Conservation (phyloP, 1,140 invertebrate species). For the Drosophila punjabiensis region DNA sequence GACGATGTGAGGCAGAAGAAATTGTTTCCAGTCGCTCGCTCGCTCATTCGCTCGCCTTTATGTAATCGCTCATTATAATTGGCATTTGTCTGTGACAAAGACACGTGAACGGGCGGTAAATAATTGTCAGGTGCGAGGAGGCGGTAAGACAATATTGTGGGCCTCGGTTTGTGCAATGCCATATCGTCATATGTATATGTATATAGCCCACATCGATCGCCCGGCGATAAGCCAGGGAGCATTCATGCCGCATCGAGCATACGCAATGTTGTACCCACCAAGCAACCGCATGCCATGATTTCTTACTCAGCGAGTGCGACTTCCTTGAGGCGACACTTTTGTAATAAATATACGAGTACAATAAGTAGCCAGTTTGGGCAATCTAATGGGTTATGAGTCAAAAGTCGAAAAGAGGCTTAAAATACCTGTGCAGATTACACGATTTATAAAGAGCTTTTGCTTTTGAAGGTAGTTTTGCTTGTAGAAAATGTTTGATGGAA, state of each 20-base stretch:
- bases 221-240: conserved; percentile 57
- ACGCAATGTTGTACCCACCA: conserved; percentile 61
- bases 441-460: conserved; percentile 7
- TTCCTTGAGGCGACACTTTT: conserved; percentile 16
- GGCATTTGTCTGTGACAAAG: conserved; percentile 78
- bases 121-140: conserved; percentile 14
- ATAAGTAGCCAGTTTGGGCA: conserved; percentile 11
- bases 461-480: not conserved
- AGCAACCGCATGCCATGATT: conserved; percentile 19
- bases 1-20: conserved; percentile 54
- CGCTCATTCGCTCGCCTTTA: conserved; percentile 51
- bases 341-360: not conserved
- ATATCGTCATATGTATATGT: conserved; percentile 1
- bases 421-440: conserved; percentile 32
- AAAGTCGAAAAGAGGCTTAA: conserved; percentile 43
- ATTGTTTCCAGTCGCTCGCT: conserved; percentile 37
- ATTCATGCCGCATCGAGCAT: conserved; percentile 70
- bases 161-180: conserved; percentile 42
- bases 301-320: conserved; percentile 22
- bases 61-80: conserved; percentile 82
- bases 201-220: conserved; percentile 41
- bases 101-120: conserved; percentile 5
- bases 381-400: conserved; percentile 19
- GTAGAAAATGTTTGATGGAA: not conserved
- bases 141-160: conserved; percentile 32